Percentiles rank a stretch among this genome's conserved stretches.
These are phyloP conservation scores for Mnemiopsis leidyi DNA, from an alignment of 37 sponge, comb jelly and placozoan species.

Conservation along the genomic window DNA sequence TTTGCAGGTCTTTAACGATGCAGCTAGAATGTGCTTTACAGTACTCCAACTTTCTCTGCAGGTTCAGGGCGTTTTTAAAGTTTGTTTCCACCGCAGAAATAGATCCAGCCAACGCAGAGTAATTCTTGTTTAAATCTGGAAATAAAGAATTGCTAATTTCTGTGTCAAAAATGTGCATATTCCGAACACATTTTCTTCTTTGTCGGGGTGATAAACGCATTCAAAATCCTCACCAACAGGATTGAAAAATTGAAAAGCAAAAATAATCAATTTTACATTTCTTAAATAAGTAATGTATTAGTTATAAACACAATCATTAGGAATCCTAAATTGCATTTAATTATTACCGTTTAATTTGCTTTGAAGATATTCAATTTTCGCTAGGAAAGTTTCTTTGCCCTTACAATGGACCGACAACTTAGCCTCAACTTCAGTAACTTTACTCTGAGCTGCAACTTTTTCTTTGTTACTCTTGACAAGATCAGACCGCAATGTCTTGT, in stretches of 20 bases:
- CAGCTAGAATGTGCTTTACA: not conserved
- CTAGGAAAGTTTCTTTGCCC: slow-evolving; percentile 6
- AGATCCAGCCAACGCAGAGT: not conserved
- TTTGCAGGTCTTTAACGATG: not conserved
- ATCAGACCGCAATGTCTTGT: not conserved
- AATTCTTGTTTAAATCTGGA: not conserved
- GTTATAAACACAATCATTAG: no score
- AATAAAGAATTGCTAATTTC: not conserved
- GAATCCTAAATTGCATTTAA: no score
- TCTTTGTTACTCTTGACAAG: not conserved
- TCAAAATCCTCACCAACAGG: no score
- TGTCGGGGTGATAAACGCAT: no score
- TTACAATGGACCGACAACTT: slow-evolving; percentile 43
- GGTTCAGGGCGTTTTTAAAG: not conserved
- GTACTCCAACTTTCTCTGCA: not conserved
- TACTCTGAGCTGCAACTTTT: not conserved
- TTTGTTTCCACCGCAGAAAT: not conserved
- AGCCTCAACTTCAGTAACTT: slow-evolving; percentile 1
- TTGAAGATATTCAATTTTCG: not conserved
- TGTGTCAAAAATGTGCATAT: no score
- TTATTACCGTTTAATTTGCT: not conserved
- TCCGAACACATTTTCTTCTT: no score
- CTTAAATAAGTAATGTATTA: no score
- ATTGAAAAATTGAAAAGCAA: no score
- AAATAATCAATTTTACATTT: no score